Evolutionary conservation across 1,140 invertebrate genomes (phyloP).

Genomic region (Armadillidium nasatum): DNA sequence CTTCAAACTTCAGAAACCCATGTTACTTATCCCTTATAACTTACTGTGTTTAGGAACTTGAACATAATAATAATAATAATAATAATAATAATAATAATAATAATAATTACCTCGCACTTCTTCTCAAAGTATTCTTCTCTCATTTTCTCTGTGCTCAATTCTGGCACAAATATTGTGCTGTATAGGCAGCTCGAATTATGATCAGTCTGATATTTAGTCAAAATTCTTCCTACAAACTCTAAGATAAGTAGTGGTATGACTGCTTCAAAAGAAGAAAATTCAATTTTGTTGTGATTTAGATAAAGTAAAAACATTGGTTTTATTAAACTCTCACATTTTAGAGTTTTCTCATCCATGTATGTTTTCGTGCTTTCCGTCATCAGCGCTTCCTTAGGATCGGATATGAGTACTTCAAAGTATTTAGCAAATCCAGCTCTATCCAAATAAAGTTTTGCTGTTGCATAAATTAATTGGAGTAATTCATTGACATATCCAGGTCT

Average conservation of each 20-base stretch:
- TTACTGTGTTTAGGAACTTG: too few species aligned
- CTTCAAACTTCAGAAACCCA: too few species aligned
- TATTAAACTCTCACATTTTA: slow-evolving; percentile 36
- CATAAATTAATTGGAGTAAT: slow-evolving; percentile 24
- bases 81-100: not conserved
- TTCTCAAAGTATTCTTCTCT: not conserved
- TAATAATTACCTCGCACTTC: slow-evolving; percentile 1
- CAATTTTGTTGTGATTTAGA: slow-evolving; percentile 24
- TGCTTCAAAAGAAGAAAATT: not conserved
- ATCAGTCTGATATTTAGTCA: slow-evolving; percentile 21
- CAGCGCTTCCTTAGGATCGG: slow-evolving; percentile 31
- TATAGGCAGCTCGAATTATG: slow-evolving; percentile 12
- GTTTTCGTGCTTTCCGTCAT: slow-evolving; percentile 38
- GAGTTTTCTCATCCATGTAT: slow-evolving; percentile 3
- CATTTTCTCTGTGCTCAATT: not conserved
- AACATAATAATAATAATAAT: not conserved
- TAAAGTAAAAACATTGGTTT: slow-evolving; percentile 34
- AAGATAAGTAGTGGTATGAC: slow-evolving; percentile 25
- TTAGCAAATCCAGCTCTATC: slow-evolving; percentile 22
- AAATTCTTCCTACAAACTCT: slow-evolving; percentile 38
- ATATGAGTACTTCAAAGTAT: slow-evolving; percentile 30
- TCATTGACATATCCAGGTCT: slow-evolving; percentile 33
- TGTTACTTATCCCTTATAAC: too few species aligned
- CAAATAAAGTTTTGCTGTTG: slow-evolving; percentile 38
- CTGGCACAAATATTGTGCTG: not conserved